These are phyloP conservation scores for Hylia prasina DNA, from an alignment of 2,113 vertebrate genomes.

Conservation along the genomic window DNA sequence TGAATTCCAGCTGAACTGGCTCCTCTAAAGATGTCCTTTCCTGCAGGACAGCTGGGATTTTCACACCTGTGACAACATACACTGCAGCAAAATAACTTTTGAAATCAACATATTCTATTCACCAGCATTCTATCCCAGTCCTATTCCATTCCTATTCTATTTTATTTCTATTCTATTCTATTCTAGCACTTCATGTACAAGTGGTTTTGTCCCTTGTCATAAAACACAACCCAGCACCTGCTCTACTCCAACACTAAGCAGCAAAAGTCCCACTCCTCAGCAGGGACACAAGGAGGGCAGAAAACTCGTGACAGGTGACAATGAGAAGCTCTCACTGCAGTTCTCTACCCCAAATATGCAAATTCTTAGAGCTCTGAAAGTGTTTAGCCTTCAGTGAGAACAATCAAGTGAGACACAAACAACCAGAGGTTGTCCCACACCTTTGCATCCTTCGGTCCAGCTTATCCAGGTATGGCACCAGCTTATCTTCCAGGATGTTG, in stretches of 20 bases:
- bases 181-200: neutral
- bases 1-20: neutral
- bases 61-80: neutral
- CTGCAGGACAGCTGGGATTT: neutral
- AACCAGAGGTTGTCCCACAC: constrained; percentile 48
- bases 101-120: neutral
- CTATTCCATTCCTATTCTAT: neutral
- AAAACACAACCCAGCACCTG: neutral
- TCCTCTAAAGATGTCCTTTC: neutral
- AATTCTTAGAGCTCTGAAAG: neutral
- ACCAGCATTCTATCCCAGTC: neutral
- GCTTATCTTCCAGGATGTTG: constrained; percentile 88
- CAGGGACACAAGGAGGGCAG: neutral
- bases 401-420: neutral
- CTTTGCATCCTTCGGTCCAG: constrained; percentile 86
- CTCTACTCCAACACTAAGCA: neutral
- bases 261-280: neutral
- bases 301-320: neutral
- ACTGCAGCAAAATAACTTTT: neutral
- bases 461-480: constrained; percentile 75
- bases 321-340: neutral
- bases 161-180: neutral
- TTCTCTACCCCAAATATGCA: neutral
- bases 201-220: neutral
- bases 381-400: neutral